Conservation (phyloP, 2,888 invertebrate species). For the Acanthococcus lagerstroemiae region DNA sequence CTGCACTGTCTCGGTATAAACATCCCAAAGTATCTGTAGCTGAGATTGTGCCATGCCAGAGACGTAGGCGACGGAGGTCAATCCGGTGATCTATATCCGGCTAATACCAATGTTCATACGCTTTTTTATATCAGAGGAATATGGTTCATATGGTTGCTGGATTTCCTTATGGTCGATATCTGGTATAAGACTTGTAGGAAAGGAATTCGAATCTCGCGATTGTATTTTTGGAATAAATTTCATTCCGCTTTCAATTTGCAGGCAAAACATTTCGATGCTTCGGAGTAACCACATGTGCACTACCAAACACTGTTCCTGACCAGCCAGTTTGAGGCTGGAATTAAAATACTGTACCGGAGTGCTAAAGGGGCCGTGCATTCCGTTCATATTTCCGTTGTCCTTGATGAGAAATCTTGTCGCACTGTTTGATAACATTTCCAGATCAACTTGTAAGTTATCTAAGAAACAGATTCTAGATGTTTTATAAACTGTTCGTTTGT, state of each 20-base stretch:
- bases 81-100: slow-evolving; percentile 57
- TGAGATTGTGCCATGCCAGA: slow-evolving; percentile 76
- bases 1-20: slow-evolving; percentile 76
- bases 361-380: slow-evolving; percentile 67
- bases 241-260: slow-evolving; percentile 28
- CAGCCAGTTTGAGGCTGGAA: slow-evolving; percentile 94
- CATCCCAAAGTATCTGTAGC: slow-evolving; percentile 89
- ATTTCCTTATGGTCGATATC: too few relatives aligned
- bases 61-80: slow-evolving; percentile 44
- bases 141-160: slow-evolving; percentile 41
- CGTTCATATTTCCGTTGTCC: slow-evolving; percentile 75
- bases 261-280: neutral
- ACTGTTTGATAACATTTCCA: slow-evolving; percentile 59
- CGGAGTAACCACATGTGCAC: slow-evolving; percentile 77
- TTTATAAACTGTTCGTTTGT: too few relatives aligned
- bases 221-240: too few relatives aligned
- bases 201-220: too few relatives aligned
- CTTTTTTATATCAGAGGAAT: too few relatives aligned
- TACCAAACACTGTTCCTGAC: slow-evolving; percentile 82
- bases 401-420: slow-evolving; percentile 77
- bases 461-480: too few relatives aligned
- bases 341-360: slow-evolving; percentile 81
- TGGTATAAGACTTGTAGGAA: too few relatives aligned
- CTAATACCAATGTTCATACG: too few relatives aligned
- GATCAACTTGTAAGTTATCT: slow-evolving; percentile 57